Evolutionary conservation across 2,797 vertebrate species (phyloP).

Genomic region (Microctenopoma steveboyesi): DNA sequence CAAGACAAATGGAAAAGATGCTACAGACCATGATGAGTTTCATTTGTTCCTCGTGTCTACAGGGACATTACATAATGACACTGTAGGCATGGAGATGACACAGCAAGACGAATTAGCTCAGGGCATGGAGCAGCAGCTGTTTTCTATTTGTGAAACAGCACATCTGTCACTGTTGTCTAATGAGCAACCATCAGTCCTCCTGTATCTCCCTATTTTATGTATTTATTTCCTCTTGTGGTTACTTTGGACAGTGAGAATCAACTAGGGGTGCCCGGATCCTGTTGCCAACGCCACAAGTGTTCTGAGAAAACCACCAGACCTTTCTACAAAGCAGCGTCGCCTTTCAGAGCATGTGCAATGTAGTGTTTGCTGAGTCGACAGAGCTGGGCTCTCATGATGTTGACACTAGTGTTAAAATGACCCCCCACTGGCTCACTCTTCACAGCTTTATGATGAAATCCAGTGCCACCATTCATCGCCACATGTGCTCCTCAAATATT

Average conservation of each 20-base stretch:
- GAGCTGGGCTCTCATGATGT: slow-evolving; percentile 72
- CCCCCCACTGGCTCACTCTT: slow-evolving; percentile 77
- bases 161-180: slow-evolving; percentile 28
- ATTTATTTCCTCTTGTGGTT: slow-evolving; percentile 35
- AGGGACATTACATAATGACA: slow-evolving; percentile 53
- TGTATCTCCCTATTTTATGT: slow-evolving; percentile 34
- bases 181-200: slow-evolving; percentile 1
- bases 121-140: slow-evolving; percentile 58
- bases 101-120: slow-evolving; percentile 33
- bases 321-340: slow-evolving; percentile 74
- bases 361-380: slow-evolving; percentile 82
- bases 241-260: slow-evolving; percentile 51
- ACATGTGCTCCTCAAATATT: slow-evolving; percentile 86
- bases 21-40: slow-evolving; percentile 23
- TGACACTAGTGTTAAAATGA: slow-evolving; percentile 82
- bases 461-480: slow-evolving; percentile 78
- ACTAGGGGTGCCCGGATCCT: slow-evolving; percentile 41
- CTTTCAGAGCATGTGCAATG: slow-evolving; percentile 58
- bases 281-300: slow-evolving; percentile 63
- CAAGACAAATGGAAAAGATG: slow-evolving; percentile 44
- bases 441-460: slow-evolving; percentile 83
- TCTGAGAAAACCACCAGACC: slow-evolving; percentile 71
- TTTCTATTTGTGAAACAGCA: slow-evolving; percentile 29
- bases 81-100: slow-evolving; percentile 34
- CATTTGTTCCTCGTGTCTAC: slow-evolving; percentile 40